phyloP scores from a whole-genome alignment of 2,888 invertebrate species.

The Schizotus pectinicornis region DNA sequence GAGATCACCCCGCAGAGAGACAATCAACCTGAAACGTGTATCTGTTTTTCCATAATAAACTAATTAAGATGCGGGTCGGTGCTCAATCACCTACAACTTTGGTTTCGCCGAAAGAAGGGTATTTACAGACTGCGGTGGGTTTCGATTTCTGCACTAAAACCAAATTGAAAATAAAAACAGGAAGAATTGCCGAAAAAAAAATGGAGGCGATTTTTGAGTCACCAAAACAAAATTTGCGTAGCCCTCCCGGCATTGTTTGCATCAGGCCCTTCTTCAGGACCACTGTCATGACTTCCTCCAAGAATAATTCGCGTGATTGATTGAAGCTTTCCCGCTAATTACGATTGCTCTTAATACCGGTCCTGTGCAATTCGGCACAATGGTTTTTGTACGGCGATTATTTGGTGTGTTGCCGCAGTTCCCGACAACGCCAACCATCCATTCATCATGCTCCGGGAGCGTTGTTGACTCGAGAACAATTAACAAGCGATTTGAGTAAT shows the following conservation, averaged over 20 bases:
- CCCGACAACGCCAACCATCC: constrained; percentile 11
- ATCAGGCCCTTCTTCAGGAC: neutral
- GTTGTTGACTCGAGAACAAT: constrained; percentile 33
- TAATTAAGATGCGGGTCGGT: constrained; percentile 13
- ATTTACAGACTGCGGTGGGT: neutral
- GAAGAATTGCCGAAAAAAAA: no score
- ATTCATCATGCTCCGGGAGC: constrained; percentile 29
- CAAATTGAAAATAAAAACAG: no score
- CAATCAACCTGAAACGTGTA: neutral
- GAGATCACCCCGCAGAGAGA: no score
- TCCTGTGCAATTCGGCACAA: no score
- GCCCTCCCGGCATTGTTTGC: no score
- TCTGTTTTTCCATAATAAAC: constrained; percentile 16
- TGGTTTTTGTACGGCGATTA: no score
- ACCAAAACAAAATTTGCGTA: no score
- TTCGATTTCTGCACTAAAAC: neutral
- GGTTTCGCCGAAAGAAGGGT: neutral
- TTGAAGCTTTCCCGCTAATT: neutral
- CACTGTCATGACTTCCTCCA: neutral
- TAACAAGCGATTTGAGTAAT: constrained; percentile 37
- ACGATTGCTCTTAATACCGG: no score
- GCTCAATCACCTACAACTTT: neutral
- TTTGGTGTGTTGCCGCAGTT: constrained; percentile 3
- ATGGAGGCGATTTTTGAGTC: no score
- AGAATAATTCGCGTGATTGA: neutral